phyloP scores from a whole-genome alignment of 37 sponge, comb jelly and placozoan genomes.

The Trichoplax adhaerens region DNA sequence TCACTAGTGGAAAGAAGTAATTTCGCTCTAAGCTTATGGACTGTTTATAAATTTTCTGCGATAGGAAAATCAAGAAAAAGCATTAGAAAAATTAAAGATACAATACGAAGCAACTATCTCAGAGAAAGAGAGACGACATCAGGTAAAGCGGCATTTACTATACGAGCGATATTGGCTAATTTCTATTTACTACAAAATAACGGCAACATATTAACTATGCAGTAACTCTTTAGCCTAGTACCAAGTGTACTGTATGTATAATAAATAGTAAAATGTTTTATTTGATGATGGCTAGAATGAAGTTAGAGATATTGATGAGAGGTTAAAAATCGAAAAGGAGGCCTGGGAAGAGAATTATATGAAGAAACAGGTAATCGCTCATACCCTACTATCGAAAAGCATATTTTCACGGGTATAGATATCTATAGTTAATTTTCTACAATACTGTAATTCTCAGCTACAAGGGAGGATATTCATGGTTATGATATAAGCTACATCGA shows the following conservation, averaged over 20 bases:
- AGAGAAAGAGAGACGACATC: constrained; percentile 21
- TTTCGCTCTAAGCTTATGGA: too few relatives aligned
- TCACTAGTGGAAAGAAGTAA: too few relatives aligned
- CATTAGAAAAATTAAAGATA: constrained; percentile 10
- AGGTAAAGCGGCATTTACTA: constrained; percentile 7
- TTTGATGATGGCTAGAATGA: constrained; percentile 18
- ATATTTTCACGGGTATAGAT: not conserved
- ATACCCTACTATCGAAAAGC: not conserved
- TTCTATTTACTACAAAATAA: not conserved
- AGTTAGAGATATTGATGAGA: constrained; percentile 37
- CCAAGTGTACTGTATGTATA: too few relatives aligned
- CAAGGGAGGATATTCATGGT: not conserved
- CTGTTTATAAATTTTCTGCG: not conserved
- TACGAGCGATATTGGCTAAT: not conserved
- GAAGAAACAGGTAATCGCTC: constrained; percentile 36
- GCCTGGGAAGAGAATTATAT: constrained; percentile 73
- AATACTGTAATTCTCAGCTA: not conserved
- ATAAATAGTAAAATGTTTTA: constrained; percentile 1
- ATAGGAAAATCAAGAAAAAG: constrained; percentile 14
- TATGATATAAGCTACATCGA: too few relatives aligned
- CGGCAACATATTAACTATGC: too few relatives aligned
- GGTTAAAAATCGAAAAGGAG: constrained; percentile 49
- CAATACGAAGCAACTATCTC: constrained; percentile 15
- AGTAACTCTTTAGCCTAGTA: too few relatives aligned
- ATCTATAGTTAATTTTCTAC: not conserved